Evolutionary conservation across 2,113 vertebrate species (phyloP), one percentile per base, ranked within the genome.

Genomic region (Mormyrus lacerda): DNA sequence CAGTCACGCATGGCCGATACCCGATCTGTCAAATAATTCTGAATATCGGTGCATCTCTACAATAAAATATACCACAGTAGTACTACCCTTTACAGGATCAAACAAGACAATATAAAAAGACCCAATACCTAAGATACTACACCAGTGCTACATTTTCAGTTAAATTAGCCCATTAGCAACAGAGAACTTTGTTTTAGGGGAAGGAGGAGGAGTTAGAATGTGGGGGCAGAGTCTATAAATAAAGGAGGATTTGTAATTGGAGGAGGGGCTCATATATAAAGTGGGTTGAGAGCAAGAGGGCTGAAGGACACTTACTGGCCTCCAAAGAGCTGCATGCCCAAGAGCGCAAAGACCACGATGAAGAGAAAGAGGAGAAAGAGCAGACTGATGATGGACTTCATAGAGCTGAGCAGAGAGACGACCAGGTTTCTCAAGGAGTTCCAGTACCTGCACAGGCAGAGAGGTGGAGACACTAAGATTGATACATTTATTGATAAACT

Each of bases 281-380:
- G 69, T 79, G 19, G 55, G 19, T 42, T 7, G 10, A 39, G 35
- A 44, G 53, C 1, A 24, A 27, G 4, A 1, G 53, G 27, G 21
- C 35, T 2, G 39, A 27, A 83, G 45, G 65, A 48, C 84, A 97
- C 98, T 98, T 92, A 99, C 98, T 98, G 98, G 94, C 98, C 98
- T 92, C 98, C 98, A 0, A 99, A 99, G 91, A 99, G 97, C 95
- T 99, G 98, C 98, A 99, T 99, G 87, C 98, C 98, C 91, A 99
- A 95, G 94, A 99, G 93, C 19, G 98, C 98, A 3, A 99, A 99
- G 89, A 99, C 98, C 86, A 99, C 98, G 0, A 99, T 99, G 96
- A 99, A 99, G 58, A 99, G 97, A 95, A 99, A 99, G 11, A 99
- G 98, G 90, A 99, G 96, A 94, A 99, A 99, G 10, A 99, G 97